A percentile compares a stretch with the other conserved stretches of the same genome.
Conservation (phyloP, 2,113 vertebrate genomes). For the Cochlearius cochlearius region DNA sequence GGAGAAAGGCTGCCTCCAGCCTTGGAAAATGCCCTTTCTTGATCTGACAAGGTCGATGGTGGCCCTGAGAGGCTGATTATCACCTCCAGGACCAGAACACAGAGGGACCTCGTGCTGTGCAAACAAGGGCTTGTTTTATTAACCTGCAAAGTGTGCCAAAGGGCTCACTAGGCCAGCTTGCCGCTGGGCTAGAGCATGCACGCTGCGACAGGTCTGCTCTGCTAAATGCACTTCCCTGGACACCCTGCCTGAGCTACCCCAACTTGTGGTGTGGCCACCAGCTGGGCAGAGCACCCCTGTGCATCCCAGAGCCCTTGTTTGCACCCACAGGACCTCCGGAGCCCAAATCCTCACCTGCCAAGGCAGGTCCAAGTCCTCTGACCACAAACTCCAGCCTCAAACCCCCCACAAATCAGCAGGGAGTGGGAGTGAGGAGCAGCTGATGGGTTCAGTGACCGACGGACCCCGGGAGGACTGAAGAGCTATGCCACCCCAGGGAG, state of each 20-base stretch:
- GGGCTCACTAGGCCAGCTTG: fast-evolving
- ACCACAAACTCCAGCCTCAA: not conserved
- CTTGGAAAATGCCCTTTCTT: not conserved
- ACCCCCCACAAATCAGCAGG: not conserved
- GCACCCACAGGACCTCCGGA: not conserved
- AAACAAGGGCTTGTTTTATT: conserved; percentile 32
- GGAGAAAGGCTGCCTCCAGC: conserved; percentile 6
- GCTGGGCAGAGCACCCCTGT: not conserved
- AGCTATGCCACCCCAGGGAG: not conserved
- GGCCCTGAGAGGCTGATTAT: conserved; percentile 9
- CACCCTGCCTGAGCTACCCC: not conserved
- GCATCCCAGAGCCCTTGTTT: not conserved
- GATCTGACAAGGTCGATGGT: not conserved
- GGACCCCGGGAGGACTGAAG: not conserved
- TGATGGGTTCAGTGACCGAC: not conserved
- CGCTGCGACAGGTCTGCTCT: fast-evolving
- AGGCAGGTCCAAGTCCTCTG: not conserved
- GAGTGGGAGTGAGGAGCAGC: not conserved
- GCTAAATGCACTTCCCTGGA: not conserved
- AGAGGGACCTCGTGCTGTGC: not conserved
- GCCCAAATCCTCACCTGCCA: not conserved
- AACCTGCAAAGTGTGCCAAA: conserved; percentile 33
- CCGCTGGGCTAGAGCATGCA: not conserved
- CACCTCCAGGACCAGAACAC: conserved; percentile 22
- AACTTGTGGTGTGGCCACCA: not conserved